Evolutionary conservation across 1,140 invertebrate genomes (phyloP).

Genomic region (Fopius arisanus): DNA sequence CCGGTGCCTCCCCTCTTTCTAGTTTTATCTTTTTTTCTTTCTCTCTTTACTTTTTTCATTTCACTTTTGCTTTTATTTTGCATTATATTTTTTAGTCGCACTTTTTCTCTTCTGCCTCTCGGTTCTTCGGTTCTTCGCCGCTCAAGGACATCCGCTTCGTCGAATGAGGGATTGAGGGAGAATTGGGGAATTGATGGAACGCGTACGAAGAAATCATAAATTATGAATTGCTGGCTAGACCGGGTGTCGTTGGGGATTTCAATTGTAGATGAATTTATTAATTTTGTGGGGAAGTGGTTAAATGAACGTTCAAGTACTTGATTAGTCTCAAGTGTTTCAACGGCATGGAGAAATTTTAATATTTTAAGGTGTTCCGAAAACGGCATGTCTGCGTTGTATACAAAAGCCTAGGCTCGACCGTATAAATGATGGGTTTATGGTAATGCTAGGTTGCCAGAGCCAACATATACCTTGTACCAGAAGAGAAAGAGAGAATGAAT

Average conservation of each 20-base stretch:
- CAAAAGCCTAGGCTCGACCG: slow-evolving; percentile 39
- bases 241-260: slow-evolving; percentile 22
- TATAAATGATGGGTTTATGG: slow-evolving; percentile 60
- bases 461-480: slow-evolving; percentile 4
- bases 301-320: too few species aligned
- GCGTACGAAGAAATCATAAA: not conserved
- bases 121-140: not conserved
- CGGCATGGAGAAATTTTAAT: slow-evolving; percentile 48
- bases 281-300: not conserved
- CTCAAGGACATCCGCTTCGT: slow-evolving; percentile 16
- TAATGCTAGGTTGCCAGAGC: slow-evolving; percentile 46
- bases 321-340: not conserved
- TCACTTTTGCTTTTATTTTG: slow-evolving; percentile 16
- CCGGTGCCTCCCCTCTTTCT: not conserved
- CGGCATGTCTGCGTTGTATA: slow-evolving; percentile 31
- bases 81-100: slow-evolving; percentile 11
- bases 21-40: not conserved
- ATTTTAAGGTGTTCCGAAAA: slow-evolving; percentile 44
- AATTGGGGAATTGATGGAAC: not conserved
- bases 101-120: not conserved
- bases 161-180: not conserved
- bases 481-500: slow-evolving; percentile 9
- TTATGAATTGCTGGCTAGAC: not conserved
- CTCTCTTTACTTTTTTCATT: not conserved
- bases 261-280: too few species aligned